phyloP scores from a whole-genome alignment of 1,140 invertebrate genomes.

The Nixonia krombeini region DNA sequence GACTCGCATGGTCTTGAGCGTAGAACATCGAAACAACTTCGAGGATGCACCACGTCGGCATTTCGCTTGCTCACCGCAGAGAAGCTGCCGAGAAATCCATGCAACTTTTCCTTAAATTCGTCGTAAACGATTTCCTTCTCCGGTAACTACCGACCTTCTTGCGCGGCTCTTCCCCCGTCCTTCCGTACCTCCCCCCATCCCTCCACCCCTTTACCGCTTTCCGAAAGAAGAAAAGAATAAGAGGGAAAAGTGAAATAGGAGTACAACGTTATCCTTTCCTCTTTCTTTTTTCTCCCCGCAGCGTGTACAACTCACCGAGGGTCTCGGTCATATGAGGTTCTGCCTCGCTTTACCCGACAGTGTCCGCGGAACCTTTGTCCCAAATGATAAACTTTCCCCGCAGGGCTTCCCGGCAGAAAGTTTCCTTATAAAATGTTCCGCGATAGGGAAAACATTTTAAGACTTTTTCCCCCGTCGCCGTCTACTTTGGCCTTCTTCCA shows the following conservation, averaged over 20 bases:
- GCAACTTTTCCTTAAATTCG: constrained; percentile 56
- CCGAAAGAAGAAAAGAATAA: no score
- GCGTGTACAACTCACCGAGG: constrained; percentile 3
- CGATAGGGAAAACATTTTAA: constrained; percentile 59
- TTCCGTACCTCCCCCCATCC: neutral
- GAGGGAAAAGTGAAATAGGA: constrained; percentile 18
- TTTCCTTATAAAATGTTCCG: constrained; percentile 55
- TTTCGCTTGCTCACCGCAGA: constrained; percentile 38
- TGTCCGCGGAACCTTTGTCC: constrained; percentile 53
- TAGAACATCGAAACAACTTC: constrained; percentile 39
- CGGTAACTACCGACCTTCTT: constrained; percentile 15
- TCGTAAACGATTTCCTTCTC: constrained; percentile 34
- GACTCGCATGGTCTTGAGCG: constrained; percentile 22
- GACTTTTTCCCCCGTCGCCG: constrained; percentile 37
- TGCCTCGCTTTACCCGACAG: constrained; percentile 18
- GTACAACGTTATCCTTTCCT: constrained; percentile 4
- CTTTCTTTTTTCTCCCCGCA: no score
- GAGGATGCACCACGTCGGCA: constrained; percentile 42
- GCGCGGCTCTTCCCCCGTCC: constrained; percentile 13
- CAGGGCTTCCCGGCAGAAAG: constrained; percentile 49
- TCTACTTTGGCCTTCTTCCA: constrained; percentile 6
- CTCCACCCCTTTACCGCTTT: neutral
- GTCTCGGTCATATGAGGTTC: constrained; percentile 9
- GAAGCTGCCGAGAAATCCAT: constrained; percentile 24
- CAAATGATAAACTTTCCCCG: constrained; percentile 64